These are phyloP conservation scores for Clepsis dumicolana DNA, from an alignment of 2,888 invertebrate genomes.

Conservation along the genomic window DNA sequence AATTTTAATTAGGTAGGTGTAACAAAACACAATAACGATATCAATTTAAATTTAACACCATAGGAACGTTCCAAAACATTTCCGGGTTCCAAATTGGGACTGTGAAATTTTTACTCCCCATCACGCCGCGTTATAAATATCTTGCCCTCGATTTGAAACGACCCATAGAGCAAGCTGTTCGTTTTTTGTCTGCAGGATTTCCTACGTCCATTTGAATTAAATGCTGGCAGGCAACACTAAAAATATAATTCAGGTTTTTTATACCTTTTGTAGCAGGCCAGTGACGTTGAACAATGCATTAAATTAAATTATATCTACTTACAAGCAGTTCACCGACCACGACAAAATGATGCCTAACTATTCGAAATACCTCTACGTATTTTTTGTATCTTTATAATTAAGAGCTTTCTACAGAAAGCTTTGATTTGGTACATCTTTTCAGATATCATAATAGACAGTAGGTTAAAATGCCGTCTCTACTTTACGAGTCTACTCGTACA, in stretches of 20 bases:
- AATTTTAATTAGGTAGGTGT: conserved; percentile 5
- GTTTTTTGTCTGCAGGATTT: conserved; percentile 41
- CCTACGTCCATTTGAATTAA: conserved; percentile 36
- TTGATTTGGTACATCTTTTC: too few relatives aligned
- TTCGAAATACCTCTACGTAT: too few relatives aligned
- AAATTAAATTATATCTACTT: neutral
- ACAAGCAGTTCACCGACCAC: too few relatives aligned
- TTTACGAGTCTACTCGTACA: too few relatives aligned
- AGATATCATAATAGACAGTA: too few relatives aligned
- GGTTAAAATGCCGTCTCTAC: too few relatives aligned
- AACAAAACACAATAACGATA: neutral
- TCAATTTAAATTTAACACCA: conserved; percentile 4
- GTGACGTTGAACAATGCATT: neutral
- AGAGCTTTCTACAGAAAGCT: too few relatives aligned
- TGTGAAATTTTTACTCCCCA: conserved; percentile 51
- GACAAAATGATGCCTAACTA: too few relatives aligned
- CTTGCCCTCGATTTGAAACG: conserved; percentile 35
- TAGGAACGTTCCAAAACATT: conserved; percentile 36
- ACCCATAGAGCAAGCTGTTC: conserved; percentile 34
- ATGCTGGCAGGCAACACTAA: conserved; percentile 46
- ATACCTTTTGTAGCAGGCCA: too few relatives aligned
- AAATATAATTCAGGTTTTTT: neutral
- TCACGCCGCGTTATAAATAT: conserved; percentile 48
- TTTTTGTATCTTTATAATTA: too few relatives aligned
- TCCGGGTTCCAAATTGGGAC: conserved; percentile 50